Evolutionary conservation across 2,113 vertebrate species (phyloP), one percentile per base, ranked within the genome.

Genomic region (Regulus satrapa): DNA sequence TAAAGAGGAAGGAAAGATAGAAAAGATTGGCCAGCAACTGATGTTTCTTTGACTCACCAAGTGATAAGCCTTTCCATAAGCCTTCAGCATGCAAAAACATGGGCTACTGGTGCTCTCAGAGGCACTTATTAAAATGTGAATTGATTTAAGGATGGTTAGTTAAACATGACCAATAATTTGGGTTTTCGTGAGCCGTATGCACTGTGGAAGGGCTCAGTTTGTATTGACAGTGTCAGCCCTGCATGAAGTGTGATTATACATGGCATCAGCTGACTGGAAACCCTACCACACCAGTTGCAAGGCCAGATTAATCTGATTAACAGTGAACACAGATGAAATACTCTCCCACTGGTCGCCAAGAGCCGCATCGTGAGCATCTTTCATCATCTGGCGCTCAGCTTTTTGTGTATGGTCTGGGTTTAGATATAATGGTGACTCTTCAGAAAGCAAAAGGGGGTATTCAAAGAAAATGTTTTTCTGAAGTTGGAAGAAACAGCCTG

Each of bases 191-290:
- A 45, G 52, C 62, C 1, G 0, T 29, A 49, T 1, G 1, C 71
- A 31, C 49, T 9, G 10, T 49, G 48, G 58, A 86, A 93, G 61
- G 45, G 59, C 72, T 56, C 63, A n/a, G n/a, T 77, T 82, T 74
- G 51, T 38, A 56, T 7, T 4, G 8, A 31, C 62, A 52, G 25
- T 28, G 34, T 78, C 49, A 92, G 48, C 38, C 66, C 66, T 26
- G 51, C 38, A 25, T 32, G 51, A 31, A 61, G 58, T 32, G 54
- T 88, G 79, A 66, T 79, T 82, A 51, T 18, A 63, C 25, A 36
- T 3, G 16, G 52, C 51, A 88, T 95, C 90, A 97, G 90, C 85
- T 95, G 94, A 96, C 75, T 90, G 72, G 58, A 93, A 93, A 91
- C 34, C 12, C 75, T 59, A 25, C 31, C 32, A 5, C 49, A 73